A percentile compares a stretch with the other conserved stretches of the same genome.
Conservation (phyloP, 2,888 invertebrate genomes). For the Cephus spinipes region DNA sequence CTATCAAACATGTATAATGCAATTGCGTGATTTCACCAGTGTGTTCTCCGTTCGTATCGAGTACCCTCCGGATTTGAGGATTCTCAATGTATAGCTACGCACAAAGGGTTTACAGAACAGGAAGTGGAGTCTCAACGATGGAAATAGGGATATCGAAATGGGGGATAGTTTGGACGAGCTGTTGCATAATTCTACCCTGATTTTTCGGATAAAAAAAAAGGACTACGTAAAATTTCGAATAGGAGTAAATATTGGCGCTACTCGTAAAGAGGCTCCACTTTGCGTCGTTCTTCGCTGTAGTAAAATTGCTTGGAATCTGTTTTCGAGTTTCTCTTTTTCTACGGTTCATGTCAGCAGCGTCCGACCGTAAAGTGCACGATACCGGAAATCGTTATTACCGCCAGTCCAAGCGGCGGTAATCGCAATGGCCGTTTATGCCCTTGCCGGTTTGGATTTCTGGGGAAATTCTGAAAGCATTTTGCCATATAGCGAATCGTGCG, state of each 20-base stretch:
- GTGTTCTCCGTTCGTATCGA: not conserved
- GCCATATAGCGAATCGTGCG: not conserved
- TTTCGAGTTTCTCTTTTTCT: not conserved
- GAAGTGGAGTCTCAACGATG: not conserved
- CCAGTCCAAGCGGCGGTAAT: not conserved
- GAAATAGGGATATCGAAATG: not conserved
- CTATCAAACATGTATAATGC: not conserved
- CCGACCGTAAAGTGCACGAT: constrained; percentile 2
- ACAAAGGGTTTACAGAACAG: not conserved
- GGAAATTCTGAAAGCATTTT: not conserved
- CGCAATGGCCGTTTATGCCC: not conserved
- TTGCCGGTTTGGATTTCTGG: not conserved
- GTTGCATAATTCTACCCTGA: not conserved
- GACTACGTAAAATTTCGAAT: not conserved
- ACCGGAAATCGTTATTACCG: constrained; percentile 8
- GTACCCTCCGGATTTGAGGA: not conserved
- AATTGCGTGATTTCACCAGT: not conserved
- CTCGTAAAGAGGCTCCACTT: not conserved
- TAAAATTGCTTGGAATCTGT: not conserved
- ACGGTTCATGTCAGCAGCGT: not conserved
- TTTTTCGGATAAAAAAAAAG: not conserved
- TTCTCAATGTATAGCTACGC: not conserved
- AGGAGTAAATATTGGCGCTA: not conserved
- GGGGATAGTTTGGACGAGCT: not conserved
- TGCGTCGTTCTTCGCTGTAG: not conserved